Evolutionary conservation across 2,113 vertebrate genomes (phyloP).

Genomic region (Anthoscopus minutus): DNA sequence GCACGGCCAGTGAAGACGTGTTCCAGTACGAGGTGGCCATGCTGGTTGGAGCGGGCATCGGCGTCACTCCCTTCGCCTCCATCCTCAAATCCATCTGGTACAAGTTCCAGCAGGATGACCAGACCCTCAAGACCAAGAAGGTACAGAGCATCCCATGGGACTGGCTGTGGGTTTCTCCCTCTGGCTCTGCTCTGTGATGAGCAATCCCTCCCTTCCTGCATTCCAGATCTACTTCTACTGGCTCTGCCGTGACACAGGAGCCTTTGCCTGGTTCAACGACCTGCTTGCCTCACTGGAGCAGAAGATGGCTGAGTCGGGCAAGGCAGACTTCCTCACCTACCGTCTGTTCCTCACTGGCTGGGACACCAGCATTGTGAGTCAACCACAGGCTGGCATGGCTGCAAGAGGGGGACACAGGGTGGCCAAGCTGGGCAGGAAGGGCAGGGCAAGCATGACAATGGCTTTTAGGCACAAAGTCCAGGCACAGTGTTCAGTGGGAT

Average conservation of each 20-base stretch:
- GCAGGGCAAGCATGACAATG: background rate
- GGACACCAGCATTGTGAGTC: slow-evolving; percentile 79
- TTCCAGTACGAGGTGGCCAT: slow-evolving; percentile 90
- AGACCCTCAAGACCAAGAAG: slow-evolving; percentile 83
- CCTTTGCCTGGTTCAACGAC: slow-evolving; percentile 91
- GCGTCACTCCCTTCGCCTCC: slow-evolving; percentile 89
- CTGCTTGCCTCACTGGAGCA: slow-evolving; percentile 83
- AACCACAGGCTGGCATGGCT: fast-evolving
- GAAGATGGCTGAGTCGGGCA: slow-evolving; percentile 85
- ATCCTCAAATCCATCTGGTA: slow-evolving; percentile 94
- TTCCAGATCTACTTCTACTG: slow-evolving; percentile 93
- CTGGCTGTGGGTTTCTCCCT: background rate
- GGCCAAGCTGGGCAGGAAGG: background rate
- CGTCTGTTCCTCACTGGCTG: slow-evolving; percentile 88
- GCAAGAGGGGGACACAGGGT: background rate
- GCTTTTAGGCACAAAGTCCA: background rate
- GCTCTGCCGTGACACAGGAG: slow-evolving; percentile 87
- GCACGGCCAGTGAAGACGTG: slow-evolving; percentile 89
- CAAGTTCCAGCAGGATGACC: slow-evolving; percentile 82
- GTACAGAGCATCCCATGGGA: background rate
- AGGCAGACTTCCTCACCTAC: slow-evolving; percentile 85
- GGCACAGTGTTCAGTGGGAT: background rate
- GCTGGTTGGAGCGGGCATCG: slow-evolving; percentile 87
- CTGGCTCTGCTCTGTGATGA: background rate
- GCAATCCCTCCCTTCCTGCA: background rate